Percentiles rank a stretch among this genome's conserved stretches.
Conservation (phyloP, 2,888 invertebrate species). For the Oasisia sp. region DNA sequence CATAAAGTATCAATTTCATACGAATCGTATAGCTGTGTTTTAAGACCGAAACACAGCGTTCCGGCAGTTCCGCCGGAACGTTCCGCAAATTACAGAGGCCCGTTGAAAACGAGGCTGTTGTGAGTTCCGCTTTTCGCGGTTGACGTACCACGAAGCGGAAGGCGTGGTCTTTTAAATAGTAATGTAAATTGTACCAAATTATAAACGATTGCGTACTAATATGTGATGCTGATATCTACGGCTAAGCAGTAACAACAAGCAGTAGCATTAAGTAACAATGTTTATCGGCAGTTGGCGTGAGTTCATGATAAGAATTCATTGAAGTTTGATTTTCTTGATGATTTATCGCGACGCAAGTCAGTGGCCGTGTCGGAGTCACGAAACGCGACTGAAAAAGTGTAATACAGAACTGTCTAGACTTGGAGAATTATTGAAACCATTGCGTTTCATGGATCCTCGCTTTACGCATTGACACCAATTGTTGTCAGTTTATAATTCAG, state of each 20-base stretch:
- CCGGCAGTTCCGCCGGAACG: too few relatives aligned
- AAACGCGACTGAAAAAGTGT: not conserved
- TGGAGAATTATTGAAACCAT: not conserved
- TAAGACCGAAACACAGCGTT: too few relatives aligned
- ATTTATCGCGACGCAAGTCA: not conserved
- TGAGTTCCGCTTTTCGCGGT: not conserved
- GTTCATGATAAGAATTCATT: not conserved
- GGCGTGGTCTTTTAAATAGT: not conserved
- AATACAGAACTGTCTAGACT: not conserved
- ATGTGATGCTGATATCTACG: not conserved
- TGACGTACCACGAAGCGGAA: conserved; percentile 13
- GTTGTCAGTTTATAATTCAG: not conserved
- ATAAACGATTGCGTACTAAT: too few relatives aligned
- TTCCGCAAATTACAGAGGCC: too few relatives aligned
- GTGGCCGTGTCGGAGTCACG: not conserved
- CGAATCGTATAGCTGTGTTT: too few relatives aligned
- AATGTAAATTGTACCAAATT: not conserved
- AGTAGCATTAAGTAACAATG: not conserved
- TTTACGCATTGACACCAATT: not conserved
- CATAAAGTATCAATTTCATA: too few relatives aligned
- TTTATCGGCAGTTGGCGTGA: conserved; percentile 1
- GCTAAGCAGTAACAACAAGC: not conserved
- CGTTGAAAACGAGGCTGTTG: not conserved
- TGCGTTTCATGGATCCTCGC: not conserved
- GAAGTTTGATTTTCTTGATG: not conserved